Evolutionary conservation across 2,888 invertebrate genomes (phyloP).

Genomic region (Drosophila histrio): DNA sequence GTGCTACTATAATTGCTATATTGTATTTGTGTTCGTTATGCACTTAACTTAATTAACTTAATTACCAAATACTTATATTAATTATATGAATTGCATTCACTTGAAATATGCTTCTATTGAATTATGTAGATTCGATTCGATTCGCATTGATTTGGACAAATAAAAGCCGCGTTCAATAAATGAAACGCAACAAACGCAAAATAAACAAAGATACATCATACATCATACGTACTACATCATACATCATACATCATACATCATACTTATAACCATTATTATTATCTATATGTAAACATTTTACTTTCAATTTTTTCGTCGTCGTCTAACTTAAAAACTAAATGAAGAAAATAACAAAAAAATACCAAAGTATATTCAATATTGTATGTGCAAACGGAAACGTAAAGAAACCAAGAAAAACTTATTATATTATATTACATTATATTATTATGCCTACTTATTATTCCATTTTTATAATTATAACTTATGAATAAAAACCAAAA

Average conservation of each 20-base stretch:
- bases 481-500: conserved; percentile 61
- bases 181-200: conserved; percentile 58
- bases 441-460: conserved; percentile 77
- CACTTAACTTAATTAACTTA: conserved; percentile 51
- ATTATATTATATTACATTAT: conserved; percentile 72
- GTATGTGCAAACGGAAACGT: conserved; percentile 59
- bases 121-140: conserved; percentile 56
- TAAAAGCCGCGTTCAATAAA: conserved; percentile 6
- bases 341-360: conserved; percentile 29
- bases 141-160: conserved; percentile 60
- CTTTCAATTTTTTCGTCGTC: conserved; percentile 59
- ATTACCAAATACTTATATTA: conserved; percentile 45
- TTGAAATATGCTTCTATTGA: conserved; percentile 46
- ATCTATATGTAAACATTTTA: conserved; percentile 53
- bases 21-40: conserved; percentile 69
- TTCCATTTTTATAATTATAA: conserved; percentile 80
- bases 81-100: conserved; percentile 58
- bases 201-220: conserved; percentile 16
- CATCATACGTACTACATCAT: conserved; percentile 24
- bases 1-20: conserved; percentile 48
- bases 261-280: conserved; percentile 59
- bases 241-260: conserved; percentile 41
- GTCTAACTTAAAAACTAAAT: conserved; percentile 55
- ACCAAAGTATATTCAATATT: conserved; percentile 71
- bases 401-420: conserved; percentile 61